Conservation (phyloP, 2,797 vertebrate species). For the Poecilia gillii region DNA sequence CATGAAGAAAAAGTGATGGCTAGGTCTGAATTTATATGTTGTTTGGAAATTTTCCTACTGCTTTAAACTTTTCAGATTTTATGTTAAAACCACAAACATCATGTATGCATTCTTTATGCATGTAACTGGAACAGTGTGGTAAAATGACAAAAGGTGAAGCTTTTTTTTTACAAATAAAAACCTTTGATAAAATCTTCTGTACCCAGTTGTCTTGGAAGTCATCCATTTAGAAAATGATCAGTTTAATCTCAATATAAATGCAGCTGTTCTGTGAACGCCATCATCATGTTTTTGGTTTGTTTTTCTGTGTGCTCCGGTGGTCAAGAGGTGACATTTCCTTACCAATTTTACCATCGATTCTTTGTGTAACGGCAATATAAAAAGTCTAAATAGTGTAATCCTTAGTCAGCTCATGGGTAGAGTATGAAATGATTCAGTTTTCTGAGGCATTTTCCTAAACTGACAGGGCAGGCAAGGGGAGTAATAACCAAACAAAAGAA, state of each 20-base stretch:
- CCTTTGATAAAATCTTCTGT: background rate
- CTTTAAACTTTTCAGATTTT: background rate
- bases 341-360: no score
- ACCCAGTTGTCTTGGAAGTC: background rate
- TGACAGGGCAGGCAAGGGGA: background rate
- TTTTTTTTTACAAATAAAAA: background rate
- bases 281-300: no score
- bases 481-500: background rate
- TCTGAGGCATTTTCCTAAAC: background rate
- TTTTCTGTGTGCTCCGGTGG: no score
- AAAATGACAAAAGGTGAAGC: background rate
- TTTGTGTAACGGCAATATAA: no score
- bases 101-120: background rate
- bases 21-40: background rate
- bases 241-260: background rate
- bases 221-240: background rate
- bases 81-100: background rate
- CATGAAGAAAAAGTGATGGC: slow-evolving; percentile 5
- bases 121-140: background rate
- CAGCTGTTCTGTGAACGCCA: background rate
- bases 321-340: no score
- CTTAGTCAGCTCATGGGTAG: background rate
- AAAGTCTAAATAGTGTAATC: background rate
- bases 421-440: background rate
- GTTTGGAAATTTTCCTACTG: background rate